These are phyloP conservation scores for Aegithalos caudatus DNA, from an alignment of 2,113 vertebrate genomes.

Conservation along the genomic window DNA sequence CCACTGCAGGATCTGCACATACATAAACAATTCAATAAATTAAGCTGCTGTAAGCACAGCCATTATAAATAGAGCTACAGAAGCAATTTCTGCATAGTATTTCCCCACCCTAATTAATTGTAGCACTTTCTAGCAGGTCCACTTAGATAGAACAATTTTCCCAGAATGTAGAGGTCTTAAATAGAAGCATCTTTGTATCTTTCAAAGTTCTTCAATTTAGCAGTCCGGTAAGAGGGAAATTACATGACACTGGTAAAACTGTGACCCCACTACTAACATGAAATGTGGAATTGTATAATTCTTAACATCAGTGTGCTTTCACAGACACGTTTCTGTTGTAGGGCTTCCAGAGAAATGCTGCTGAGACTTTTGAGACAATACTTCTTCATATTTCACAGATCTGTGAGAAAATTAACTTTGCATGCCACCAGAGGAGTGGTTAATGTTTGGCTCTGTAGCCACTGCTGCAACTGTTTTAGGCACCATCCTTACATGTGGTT, in stretches of 20 bases:
- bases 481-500: not conserved
- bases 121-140: not conserved
- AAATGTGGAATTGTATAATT: not conserved
- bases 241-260: not conserved
- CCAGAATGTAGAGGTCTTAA: not conserved
- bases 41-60: not conserved
- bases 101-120: not conserved
- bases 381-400: not conserved
- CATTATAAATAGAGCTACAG: not conserved
- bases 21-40: conserved; percentile 45
- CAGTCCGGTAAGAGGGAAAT: not conserved
- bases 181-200: not conserved
- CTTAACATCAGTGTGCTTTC: not conserved
- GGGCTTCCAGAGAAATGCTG: not conserved
- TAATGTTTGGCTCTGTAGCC: not conserved
- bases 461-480: not conserved
- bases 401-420: not conserved
- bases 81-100: not conserved
- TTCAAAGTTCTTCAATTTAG: not conserved
- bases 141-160: not conserved
- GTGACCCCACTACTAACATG: not conserved
- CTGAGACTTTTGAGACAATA: not conserved
- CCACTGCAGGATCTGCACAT: conserved; percentile 71
- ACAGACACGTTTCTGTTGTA: not conserved
- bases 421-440: not conserved